Evolutionary conservation across 1,140 invertebrate genomes (phyloP), one percentile per base, ranked within the genome.

Genomic region (Polypedilum pembai): DNA sequence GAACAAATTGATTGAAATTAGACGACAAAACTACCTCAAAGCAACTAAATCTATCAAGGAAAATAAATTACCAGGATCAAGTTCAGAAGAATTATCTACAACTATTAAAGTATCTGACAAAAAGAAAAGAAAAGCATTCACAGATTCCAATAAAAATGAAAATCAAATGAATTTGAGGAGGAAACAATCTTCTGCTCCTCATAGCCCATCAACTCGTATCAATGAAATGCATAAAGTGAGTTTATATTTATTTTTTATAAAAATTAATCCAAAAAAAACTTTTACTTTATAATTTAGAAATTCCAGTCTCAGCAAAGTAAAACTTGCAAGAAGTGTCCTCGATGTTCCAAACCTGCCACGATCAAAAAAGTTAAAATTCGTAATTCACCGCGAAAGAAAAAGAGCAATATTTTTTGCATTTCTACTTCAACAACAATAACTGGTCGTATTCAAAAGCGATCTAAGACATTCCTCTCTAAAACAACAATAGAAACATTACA

Each of bases 11-110:
- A 18, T 18, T 69, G 17, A 69, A 10, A 21, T 8, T 10, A 18
- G 18, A 18, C 65, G 65, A 21, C 17, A 20, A n/a, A 69, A 69
- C 65, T 69, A 69, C 65, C 65, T 69, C 65, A 69, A 69, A 21
- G 17, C 15, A 20, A 18, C 8, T 69, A 20, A 8, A 21, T n/a
- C 17, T 10, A 69, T 69, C 8, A 69, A 69, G 10, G 65, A 69
- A 21, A 69, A 69, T 10, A 69, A 69, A 69, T n/a, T 69, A 21
- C 65, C 63, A 7, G 10, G n/a, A 21, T 21, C 17, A 21, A 69
- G 65, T 12, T 12, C n/a, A 56, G n/a, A 56, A 56, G 1, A 56
- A 56, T 56, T n/a, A 45, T 45, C 41, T 56, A 5, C 45, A 56
- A 56, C n/a, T 12, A 10, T 4, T 15, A 12, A 10, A 56, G 12